Evolutionary conservation across 2,797 vertebrate species (phyloP), one percentile per base, ranked within the genome.

Genomic region (Ispidina picta): DNA sequence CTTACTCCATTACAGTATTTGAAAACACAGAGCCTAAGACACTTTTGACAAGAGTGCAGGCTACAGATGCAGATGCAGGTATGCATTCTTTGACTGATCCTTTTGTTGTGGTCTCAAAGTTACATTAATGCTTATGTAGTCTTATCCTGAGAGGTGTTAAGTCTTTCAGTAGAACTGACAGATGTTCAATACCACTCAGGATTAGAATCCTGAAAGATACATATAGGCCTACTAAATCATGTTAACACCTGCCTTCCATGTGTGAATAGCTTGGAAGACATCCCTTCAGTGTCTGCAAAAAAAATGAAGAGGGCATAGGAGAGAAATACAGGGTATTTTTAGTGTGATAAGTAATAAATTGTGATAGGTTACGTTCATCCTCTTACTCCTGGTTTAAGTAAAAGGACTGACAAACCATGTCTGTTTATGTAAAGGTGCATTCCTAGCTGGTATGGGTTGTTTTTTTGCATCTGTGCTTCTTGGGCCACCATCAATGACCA

Each of bases 21-120:
- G 99, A 99, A 96, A 99, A 99, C 97, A 99, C 99, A 0, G 99
- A 99, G 93, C 97, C 96, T 2, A 98, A 98, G 94, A 99, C 99
- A 0, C 98, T 97, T 12, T 80, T 99, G 93, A 98, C 98, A 9
- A 98, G 98, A 79, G 98, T 99, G 55, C 98, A 98, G 86, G 99
- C 99, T 35, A 98, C 97, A 0, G 99, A 99, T 59, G 87, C 97
- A 2, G 99, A 99, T 87, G 68, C 97, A 66, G 99, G 99, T 99
- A 97, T 95, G 96, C 31, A 7, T 76, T 91, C 58, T 68, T 79
- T 62, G 83, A 56, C 28, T 1, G 1, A 16, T 65, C 41, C 33
- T 87, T 82, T 6, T 70, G 26, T 69, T 55, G 29, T 26, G 6
- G 31, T 71, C 58, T 72, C 84, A 49, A 13, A 86, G 33, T 78